Percentiles rank a stretch among this genome's conserved stretches.
phyloP scores from a whole-genome alignment of 1,140 invertebrate species.

The Marisa cornuarietis region DNA sequence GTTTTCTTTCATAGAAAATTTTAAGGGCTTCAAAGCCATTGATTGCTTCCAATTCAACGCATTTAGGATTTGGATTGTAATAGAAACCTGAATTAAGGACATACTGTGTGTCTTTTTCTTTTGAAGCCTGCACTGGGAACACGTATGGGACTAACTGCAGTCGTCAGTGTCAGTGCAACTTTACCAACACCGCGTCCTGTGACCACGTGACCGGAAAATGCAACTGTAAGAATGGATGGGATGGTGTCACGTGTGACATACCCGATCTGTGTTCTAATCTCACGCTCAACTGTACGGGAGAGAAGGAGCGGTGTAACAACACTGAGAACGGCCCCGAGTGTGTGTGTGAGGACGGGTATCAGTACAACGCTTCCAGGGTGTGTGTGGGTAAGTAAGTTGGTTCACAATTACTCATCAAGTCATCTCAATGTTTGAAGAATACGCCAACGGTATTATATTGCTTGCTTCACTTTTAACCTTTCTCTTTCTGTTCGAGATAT shows the following conservation, averaged over 20 bases:
- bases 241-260: conserved; percentile 6
- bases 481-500: not conserved
- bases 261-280: not conserved
- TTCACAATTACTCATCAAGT: too few relatives aligned
- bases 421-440: not conserved
- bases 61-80: too few relatives aligned
- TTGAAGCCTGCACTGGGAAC: not conserved
- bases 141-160: too few relatives aligned
- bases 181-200: too few relatives aligned
- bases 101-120: not conserved
- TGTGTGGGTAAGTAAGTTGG: not conserved
- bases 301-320: not conserved
- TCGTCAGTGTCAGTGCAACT: too few relatives aligned
- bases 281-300: not conserved
- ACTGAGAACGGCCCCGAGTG: not conserved
- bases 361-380: not conserved
- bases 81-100: too few relatives aligned
- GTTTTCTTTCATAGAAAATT: too few relatives aligned
- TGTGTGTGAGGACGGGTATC: conserved; percentile 2
- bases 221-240: conserved; percentile 12
- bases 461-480: not conserved
- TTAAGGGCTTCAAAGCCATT: too few relatives aligned
- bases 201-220: not conserved
- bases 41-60: too few relatives aligned
- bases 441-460: not conserved